Conservation (phyloP, 2,113 vertebrate genomes). For the Oreochromis spilurus region DNA sequence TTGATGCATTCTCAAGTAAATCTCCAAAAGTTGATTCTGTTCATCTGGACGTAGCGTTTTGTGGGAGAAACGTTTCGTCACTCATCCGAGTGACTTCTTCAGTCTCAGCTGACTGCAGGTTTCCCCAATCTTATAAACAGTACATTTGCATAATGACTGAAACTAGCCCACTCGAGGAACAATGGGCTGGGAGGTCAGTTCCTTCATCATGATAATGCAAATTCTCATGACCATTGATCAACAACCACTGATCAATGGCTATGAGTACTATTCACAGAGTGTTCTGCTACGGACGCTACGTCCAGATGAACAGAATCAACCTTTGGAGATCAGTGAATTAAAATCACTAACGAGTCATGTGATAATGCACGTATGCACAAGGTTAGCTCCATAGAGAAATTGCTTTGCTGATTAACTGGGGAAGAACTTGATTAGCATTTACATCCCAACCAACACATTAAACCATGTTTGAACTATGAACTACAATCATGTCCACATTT, state of each 20-base stretch:
- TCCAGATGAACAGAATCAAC: background rate
- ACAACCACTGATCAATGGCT: background rate
- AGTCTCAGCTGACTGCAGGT: background rate
- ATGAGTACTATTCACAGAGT: background rate
- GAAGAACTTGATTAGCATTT: background rate
- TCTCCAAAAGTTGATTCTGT: background rate
- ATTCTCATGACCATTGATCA: background rate
- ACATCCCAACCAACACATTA: background rate
- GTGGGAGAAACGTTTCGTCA: accelerated
- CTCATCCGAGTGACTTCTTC: background rate
- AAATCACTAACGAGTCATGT: no score
- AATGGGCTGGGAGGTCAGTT: background rate
- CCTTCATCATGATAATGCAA: background rate
- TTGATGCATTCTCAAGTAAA: background rate
- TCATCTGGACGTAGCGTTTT: background rate
- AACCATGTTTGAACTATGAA: no score
- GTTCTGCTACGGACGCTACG: accelerated
- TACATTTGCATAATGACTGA: background rate
- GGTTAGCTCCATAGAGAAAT: background rate
- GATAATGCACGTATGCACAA: background rate
- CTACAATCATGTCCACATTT: background rate
- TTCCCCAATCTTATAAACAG: background rate
- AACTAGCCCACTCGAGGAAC: background rate
- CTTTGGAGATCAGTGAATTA: background rate
- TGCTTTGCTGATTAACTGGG: background rate